Conservation (phyloP, 1,140 invertebrate species). For the Trichogramma pretiosum region DNA sequence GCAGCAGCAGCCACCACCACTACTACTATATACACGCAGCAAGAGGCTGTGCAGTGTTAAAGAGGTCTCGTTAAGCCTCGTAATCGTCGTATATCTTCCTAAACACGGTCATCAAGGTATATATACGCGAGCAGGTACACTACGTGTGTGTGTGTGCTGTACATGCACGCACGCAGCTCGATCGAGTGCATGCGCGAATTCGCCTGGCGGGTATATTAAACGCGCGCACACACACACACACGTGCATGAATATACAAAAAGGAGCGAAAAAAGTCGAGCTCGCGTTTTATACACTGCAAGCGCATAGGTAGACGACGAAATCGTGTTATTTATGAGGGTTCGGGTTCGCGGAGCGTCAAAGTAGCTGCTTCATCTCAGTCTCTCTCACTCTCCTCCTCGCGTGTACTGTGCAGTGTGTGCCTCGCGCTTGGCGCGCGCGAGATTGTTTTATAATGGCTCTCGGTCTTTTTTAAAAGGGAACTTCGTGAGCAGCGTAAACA, state of each 20-base stretch:
- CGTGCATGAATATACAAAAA: too few species aligned
- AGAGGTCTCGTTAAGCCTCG: conserved; percentile 14
- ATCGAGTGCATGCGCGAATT: background rate
- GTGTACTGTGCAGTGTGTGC: too few species aligned
- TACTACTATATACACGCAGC: too few species aligned
- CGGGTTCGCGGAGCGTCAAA: conserved; percentile 3
- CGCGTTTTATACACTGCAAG: background rate
- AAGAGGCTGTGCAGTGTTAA: conserved; percentile 4
- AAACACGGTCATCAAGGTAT: conserved; percentile 14
- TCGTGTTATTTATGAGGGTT: conserved; percentile 8
- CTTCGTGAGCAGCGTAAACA: too few species aligned
- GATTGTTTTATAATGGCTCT: conserved; percentile 17
- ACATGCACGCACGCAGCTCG: conserved; percentile 6
- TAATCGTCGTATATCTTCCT: conserved; percentile 6
- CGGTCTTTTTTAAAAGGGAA: conserved; percentile 1
- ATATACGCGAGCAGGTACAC: background rate
- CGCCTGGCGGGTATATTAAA: background rate
- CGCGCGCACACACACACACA: too few species aligned
- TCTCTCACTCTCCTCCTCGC: too few species aligned
- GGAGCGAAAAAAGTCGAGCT: background rate
- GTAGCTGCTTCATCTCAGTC: too few species aligned
- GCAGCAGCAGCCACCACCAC: too few species aligned
- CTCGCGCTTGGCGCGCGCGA: conserved; percentile 9
- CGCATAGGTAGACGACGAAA: conserved; percentile 1
- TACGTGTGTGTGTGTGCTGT: background rate